Evolutionary conservation across 2,797 vertebrate species (phyloP), one percentile per base, ranked within the genome.

Genomic region (Anolis apletophallus): DNA sequence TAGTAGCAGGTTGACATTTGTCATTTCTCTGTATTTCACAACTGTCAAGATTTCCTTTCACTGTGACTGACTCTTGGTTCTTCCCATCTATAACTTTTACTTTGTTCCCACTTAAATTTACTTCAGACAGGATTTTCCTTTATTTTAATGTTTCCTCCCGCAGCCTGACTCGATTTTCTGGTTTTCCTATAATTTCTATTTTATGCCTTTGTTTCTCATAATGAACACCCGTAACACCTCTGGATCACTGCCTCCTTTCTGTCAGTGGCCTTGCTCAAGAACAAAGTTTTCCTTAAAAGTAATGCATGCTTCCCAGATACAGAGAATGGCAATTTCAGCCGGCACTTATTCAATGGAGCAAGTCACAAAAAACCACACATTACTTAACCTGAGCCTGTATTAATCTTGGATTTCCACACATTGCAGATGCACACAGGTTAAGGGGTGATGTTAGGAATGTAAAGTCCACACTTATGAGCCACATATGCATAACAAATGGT

Each of bases 1-100:
- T 54, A 68, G 74, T 46, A 67, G 21, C 59, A 46, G n/a, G 29
- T 67, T 74, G 80, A 57, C 57, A 40, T 85, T 85, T 88, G 79
- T 80, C 75, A 85, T 73, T 88, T 78, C 69, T 79, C 68, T 64
- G 8, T 73, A 46, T 83, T 89, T 83, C 50, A 68, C 69, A 89
- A 79, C 34, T 79, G 80, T 55, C 68, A 17, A 83, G 59, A 67
- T 80, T 67, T 68, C 52, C 21, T 83, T 89, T 79, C 74, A 67
- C 19, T 83, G 75, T 17, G 32, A 78, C 68, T 72, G 57, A 80
- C 54, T 72, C 67, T 59, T 72, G 54, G 80, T 80, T 73, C 55
- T 73, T 78, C 68, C 68, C 68, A 19, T 72, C 54, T 73, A 85
- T 29, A 71, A 55, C 61, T 57, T 85, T 79, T 79, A 34, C 54